Conservation (phyloP, 2,888 invertebrate genomes). For the Drosophila cognata region DNA sequence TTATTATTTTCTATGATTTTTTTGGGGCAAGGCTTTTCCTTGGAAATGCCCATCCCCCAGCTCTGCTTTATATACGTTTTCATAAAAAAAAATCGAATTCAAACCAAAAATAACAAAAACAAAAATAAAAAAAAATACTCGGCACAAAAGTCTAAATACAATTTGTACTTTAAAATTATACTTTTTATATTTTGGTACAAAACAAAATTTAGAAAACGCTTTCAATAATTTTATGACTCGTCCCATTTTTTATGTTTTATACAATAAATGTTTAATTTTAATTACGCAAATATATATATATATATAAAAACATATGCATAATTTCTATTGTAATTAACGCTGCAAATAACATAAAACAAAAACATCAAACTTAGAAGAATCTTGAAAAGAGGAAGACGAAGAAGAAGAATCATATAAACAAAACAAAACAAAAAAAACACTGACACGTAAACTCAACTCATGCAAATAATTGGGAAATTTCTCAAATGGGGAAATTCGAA, state of each 20-base stretch:
- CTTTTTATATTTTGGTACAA: conserved; percentile 44
- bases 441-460: conserved; percentile 44
- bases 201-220: conserved; percentile 42
- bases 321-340: conserved; percentile 77
- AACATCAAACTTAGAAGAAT: conserved; percentile 49
- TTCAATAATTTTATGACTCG: conserved; percentile 38
- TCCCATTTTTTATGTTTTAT: conserved; percentile 46
- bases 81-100: conserved; percentile 48
- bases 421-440: conserved; percentile 38
- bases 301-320: conserved; percentile 54
- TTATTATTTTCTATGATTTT: conserved; percentile 60
- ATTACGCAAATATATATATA: conserved; percentile 61
- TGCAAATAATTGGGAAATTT: conserved; percentile 45
- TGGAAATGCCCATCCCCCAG: conserved; percentile 21
- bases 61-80: conserved; percentile 66
- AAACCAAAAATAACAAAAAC: conserved; percentile 65
- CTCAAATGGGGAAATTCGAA: conserved; percentile 4
- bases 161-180: conserved; percentile 52
- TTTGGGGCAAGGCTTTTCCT: conserved; percentile 29
- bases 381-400: conserved; percentile 23
- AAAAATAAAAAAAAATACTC: conserved; percentile 44
- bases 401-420: conserved; percentile 23
- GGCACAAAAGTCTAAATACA: conserved; percentile 53
- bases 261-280: conserved; percentile 55
- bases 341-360: conserved; percentile 58